Percentiles rank a stretch among this genome's conserved stretches.
These are phyloP conservation scores for Protophormia terraenovae DNA, from an alignment of 2,888 invertebrate genomes.

Conservation along the genomic window DNA sequence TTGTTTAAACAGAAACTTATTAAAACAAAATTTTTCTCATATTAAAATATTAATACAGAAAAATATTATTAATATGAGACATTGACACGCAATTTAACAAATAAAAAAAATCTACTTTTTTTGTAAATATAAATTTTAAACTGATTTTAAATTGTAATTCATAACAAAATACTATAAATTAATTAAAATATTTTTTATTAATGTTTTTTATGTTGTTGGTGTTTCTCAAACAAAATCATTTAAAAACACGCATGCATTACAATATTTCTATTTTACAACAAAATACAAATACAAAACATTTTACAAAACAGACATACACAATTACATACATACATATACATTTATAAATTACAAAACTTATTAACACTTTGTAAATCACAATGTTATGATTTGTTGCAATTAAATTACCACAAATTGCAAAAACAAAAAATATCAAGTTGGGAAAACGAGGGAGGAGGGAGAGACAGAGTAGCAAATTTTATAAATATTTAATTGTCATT, in stretches of 20 bases:
- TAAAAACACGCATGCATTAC: slow-evolving; percentile 52
- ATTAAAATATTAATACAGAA: background rate
- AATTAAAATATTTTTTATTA: slow-evolving; percentile 7
- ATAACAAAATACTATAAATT: slow-evolving; percentile 23
- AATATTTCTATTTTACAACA: background rate
- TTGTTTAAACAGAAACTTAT: background rate
- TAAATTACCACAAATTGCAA: slow-evolving; percentile 9
- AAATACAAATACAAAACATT: slow-evolving; percentile 19
- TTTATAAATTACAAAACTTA: slow-evolving; percentile 34
- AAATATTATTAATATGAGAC: slow-evolving; percentile 13
- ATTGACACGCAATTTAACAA: slow-evolving; percentile 54
- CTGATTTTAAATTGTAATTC: background rate
- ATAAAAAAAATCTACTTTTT: slow-evolving; percentile 13
- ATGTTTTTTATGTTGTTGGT: slow-evolving; percentile 26
- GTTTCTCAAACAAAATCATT: slow-evolving; percentile 3
- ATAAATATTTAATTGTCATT: background rate
- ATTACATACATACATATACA: background rate
- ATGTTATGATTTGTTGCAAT: slow-evolving; percentile 57
- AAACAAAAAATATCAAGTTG: background rate
- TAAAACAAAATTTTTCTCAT: background rate
- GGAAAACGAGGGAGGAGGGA: background rate
- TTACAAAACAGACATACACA: slow-evolving; percentile 8
- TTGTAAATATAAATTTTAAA: background rate
- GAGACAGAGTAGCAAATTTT: background rate
- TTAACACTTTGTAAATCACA: slow-evolving; percentile 56